These are phyloP conservation scores for Zaprionus davidi DNA, from an alignment of 1,140 invertebrate genomes.

Conservation along the genomic window DNA sequence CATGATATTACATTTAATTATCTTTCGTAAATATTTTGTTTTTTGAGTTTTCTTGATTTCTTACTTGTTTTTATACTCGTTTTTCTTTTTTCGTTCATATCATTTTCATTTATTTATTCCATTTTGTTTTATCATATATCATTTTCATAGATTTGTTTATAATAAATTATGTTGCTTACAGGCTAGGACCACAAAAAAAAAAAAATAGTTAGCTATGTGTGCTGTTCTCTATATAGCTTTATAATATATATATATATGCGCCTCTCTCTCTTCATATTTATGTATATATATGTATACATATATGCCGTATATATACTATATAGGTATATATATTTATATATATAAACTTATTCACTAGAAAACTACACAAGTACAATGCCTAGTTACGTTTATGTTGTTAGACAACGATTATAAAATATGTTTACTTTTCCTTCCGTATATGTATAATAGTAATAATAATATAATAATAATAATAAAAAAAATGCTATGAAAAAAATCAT, in stretches of 20 bases:
- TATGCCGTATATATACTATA: neutral
- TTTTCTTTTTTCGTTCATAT: conserved; percentile 2
- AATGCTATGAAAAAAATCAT: conserved; percentile 46
- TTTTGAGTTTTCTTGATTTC: neutral
- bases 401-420: conserved; percentile 76
- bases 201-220: conserved; percentile 74
- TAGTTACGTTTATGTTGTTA: conserved; percentile 81
- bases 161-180: conserved; percentile 75
- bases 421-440: conserved; percentile 49
- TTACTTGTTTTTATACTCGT: conserved; percentile 4
- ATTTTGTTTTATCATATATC: conserved; percentile 29
- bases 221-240: conserved; percentile 37
- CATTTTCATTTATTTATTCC: neutral
- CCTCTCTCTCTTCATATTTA: conserved; percentile 10
- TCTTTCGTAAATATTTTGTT: conserved; percentile 46
- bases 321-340: conserved; percentile 30
- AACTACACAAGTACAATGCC: conserved; percentile 76
- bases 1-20: conserved; percentile 71
- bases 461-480: conserved; percentile 17
- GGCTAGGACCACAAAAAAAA: conserved; percentile 76
- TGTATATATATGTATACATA: conserved; percentile 37
- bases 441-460: conserved; percentile 50
- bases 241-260: conserved; percentile 42
- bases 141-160: conserved; percentile 58
- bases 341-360: conserved; percentile 61